These are phyloP conservation scores for Craniophora ligustri DNA, from an alignment of 2,888 invertebrate species.

Conservation along the genomic window DNA sequence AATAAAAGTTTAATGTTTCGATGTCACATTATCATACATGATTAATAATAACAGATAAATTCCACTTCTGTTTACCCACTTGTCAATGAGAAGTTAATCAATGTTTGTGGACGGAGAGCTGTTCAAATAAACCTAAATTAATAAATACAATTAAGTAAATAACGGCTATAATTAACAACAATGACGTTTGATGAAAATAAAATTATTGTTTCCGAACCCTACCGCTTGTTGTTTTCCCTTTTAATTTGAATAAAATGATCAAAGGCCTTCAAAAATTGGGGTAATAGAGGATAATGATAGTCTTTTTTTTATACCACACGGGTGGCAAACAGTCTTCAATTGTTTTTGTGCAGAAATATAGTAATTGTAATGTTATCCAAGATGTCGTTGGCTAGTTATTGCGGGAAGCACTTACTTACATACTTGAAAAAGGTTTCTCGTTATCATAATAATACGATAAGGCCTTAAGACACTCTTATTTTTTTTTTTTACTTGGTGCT, in stretches of 20 bases:
- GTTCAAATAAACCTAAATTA: constrained; percentile 32
- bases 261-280: constrained; percentile 4
- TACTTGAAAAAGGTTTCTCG: constrained; percentile 43
- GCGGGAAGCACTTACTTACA: constrained; percentile 40
- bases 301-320: too few relatives aligned
- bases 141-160: constrained; percentile 33
- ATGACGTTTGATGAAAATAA: constrained; percentile 42
- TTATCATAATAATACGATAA: constrained; percentile 57
- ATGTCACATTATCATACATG: constrained; percentile 1
- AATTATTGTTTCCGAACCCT: constrained; percentile 42
- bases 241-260: constrained; percentile 27
- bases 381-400: constrained; percentile 47
- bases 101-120: constrained; percentile 26
- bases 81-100: constrained; percentile 38
- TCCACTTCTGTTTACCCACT: constrained; percentile 16
- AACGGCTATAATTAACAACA: constrained; percentile 41
- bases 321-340: too few relatives aligned
- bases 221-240: constrained; percentile 27
- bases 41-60: constrained; percentile 35
- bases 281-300: background rate
- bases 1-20: too few relatives aligned
- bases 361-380: constrained; percentile 40
- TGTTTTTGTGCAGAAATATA: constrained; percentile 28
- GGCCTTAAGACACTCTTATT: constrained; percentile 44
- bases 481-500: constrained; percentile 49